These are phyloP conservation scores for Oostethus manadensis DNA, from an alignment of 2,113 vertebrate species.

Conservation along the genomic window DNA sequence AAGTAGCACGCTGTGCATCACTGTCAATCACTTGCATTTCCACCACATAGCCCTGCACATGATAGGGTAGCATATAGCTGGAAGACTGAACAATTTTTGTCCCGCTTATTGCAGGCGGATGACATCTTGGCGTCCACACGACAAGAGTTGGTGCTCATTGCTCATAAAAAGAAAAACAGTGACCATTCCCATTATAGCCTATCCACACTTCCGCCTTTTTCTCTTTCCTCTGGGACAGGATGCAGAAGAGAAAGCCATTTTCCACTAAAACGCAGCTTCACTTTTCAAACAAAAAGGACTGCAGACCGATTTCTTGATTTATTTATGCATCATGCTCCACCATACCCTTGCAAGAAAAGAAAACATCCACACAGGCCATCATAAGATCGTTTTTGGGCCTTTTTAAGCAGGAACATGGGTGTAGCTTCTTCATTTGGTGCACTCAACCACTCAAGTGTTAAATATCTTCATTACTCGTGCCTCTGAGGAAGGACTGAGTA, in stretches of 20 bases:
- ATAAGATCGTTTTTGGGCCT: conserved; percentile 20
- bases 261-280: conserved; percentile 39
- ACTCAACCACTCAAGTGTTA: conserved; percentile 36
- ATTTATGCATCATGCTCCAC: conserved; percentile 51
- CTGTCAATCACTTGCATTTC: conserved; percentile 27
- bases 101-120: conserved; percentile 35
- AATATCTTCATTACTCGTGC: conserved; percentile 37
- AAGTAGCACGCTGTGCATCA: conserved; percentile 22
- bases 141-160: conserved; percentile 25
- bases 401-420: conserved; percentile 20
- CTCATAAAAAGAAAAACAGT: conserved; percentile 34
- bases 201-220: conserved; percentile 13
- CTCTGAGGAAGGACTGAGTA: conserved; percentile 11
- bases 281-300: conserved; percentile 52
- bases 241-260: conserved; percentile 48
- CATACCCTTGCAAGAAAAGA: conserved; percentile 25
- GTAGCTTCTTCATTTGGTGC: conserved; percentile 32
- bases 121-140: conserved; percentile 30
- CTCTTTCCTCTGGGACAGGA: conserved; percentile 33
- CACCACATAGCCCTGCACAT: conserved; percentile 12
- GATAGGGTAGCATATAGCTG: conserved; percentile 20
- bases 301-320: conserved; percentile 58
- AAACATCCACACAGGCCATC: neutral
- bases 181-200: conserved; percentile 23
- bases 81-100: conserved; percentile 29